Conservation (phyloP, 2,113 vertebrate species). For the Vimba vimba region DNA sequence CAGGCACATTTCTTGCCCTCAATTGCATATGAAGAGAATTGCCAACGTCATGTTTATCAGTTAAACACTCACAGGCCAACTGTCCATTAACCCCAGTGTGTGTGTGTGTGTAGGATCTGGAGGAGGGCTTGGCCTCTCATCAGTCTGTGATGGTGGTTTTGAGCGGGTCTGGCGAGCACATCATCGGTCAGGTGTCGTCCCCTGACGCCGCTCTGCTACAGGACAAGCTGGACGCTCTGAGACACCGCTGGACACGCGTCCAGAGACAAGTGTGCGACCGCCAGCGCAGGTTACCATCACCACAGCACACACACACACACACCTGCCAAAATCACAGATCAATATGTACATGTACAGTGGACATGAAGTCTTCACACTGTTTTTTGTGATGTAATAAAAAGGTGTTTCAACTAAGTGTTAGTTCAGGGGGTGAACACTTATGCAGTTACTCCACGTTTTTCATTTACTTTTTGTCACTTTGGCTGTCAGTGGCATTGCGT, state of each 20-base stretch:
- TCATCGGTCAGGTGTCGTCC: conserved; percentile 83
- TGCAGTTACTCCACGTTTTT: too few relatives aligned
- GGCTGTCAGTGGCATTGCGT: too few relatives aligned
- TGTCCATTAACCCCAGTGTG: neutral
- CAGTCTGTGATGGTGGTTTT: conserved; percentile 76
- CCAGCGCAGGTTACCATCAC: conserved; percentile 79
- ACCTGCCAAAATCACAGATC: neutral
- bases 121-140: conserved; percentile 85
- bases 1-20: neutral
- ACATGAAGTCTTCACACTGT: too few relatives aligned
- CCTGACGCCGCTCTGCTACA: conserved; percentile 84
- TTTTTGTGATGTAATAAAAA: too few relatives aligned
- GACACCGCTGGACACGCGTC: conserved; percentile 82
- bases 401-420: too few relatives aligned
- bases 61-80: neutral
- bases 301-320: neutral
- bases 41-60: neutral
- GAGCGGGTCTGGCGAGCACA: conserved; percentile 82
- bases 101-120: conserved; percentile 81
- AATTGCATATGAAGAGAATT: neutral
- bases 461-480: too few relatives aligned
- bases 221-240: conserved; percentile 83
- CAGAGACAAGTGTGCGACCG: conserved; percentile 76
- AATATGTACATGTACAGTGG: neutral
- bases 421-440: too few relatives aligned